These are phyloP conservation scores for Urocyon cinereoargenteus DNA, from an alignment of 2,797 vertebrate species.

Conservation along the genomic window DNA sequence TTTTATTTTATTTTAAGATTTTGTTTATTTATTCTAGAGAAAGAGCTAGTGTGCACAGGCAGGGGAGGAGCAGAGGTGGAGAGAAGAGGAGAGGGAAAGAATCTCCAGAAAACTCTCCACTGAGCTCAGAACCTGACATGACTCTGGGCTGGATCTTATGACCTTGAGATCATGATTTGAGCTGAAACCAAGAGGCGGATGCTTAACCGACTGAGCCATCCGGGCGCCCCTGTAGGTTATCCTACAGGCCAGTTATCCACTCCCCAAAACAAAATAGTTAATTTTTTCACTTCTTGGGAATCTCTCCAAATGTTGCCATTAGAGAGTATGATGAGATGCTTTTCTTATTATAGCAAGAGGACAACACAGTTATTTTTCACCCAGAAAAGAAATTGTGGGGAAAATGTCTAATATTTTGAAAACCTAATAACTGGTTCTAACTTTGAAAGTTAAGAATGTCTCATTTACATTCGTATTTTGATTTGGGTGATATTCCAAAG, in stretches of 20 bases:
- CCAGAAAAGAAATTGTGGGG: background rate
- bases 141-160: background rate
- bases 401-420: slow-evolving; percentile 13
- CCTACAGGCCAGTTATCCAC: background rate
- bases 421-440: background rate
- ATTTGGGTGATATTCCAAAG: background rate
- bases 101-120: background rate
- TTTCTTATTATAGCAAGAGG: background rate
- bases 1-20: background rate
- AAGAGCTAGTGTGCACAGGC: background rate
- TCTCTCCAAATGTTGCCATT: background rate
- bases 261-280: background rate
- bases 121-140: background rate
- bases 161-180: background rate
- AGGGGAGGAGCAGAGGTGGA: background rate
- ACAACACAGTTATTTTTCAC: background rate
- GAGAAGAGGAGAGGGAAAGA: background rate
- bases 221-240: background rate
- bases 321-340: background rate
- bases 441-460: background rate
- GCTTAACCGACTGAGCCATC: background rate
- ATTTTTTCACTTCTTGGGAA: background rate
- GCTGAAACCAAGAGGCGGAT: background rate
- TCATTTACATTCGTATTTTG: background rate
- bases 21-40: background rate